Conservation (phyloP, 2,797 vertebrate genomes). For the Eulemur rubriventer region DNA sequence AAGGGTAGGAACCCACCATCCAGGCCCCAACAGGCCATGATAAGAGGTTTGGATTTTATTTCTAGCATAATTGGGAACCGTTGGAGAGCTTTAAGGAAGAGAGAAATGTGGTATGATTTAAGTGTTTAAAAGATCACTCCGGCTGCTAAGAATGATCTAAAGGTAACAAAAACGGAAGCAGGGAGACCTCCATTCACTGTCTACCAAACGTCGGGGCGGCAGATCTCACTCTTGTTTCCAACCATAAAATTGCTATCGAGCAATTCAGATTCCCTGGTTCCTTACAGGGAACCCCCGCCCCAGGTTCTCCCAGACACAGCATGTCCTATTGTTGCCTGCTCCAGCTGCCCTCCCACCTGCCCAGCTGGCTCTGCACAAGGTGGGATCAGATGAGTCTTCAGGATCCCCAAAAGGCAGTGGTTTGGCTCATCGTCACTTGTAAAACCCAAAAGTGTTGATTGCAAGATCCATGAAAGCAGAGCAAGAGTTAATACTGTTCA, state of each 20-base stretch:
- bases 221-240: neutral
- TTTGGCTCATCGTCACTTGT: neutral
- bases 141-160: neutral
- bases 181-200: neutral
- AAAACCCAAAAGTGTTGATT: slow-evolving; percentile 8
- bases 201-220: neutral
- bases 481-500: neutral
- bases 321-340: neutral
- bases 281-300: neutral
- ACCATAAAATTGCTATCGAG: neutral
- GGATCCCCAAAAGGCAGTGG: neutral
- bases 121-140: neutral
- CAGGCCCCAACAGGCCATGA: neutral
- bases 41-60: neutral
- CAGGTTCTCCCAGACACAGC: neutral
- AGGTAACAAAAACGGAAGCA: neutral
- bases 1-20: neutral
- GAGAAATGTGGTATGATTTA: neutral
- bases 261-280: neutral
- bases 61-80: neutral
- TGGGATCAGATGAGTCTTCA: neutral
- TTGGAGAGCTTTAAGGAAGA: neutral
- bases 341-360: neutral
- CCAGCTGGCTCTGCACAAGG: neutral
- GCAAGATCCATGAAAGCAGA: slow-evolving; percentile 8